A percentile compares a stretch with the other conserved stretches of the same genome.
These are phyloP conservation scores for Sabatieria punctata DNA, from an alignment of 2,888 invertebrate species.

Conservation along the genomic window DNA sequence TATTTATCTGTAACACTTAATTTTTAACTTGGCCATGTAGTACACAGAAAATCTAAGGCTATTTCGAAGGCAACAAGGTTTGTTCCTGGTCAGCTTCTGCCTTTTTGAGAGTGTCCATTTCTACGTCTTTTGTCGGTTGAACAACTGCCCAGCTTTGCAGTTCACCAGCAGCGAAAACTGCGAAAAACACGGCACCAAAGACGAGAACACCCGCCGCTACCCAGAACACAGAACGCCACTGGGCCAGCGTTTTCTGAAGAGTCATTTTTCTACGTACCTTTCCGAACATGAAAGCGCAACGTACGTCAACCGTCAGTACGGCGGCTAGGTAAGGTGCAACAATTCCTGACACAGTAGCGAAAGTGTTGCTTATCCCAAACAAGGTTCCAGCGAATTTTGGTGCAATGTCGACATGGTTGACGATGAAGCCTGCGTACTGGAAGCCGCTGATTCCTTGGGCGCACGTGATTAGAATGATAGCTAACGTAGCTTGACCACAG, in stretches of 20 bases:
- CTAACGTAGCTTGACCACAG: constrained; percentile 19
- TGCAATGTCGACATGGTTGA: constrained; percentile 35
- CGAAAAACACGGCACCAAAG: constrained; percentile 2
- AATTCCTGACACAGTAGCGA: constrained; percentile 33
- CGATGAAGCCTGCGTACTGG: constrained; percentile 30
- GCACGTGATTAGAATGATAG: constrained; percentile 21
- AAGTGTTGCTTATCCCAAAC: constrained; percentile 33
- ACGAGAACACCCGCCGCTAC: background rate
- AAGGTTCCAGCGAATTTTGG: constrained; percentile 32
- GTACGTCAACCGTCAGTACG: constrained; percentile 20
- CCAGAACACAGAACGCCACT: constrained; percentile 8
- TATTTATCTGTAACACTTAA: too few relatives aligned
- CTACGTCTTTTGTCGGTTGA: background rate
- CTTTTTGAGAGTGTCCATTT: too few relatives aligned
- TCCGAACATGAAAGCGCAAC: background rate
- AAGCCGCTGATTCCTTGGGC: constrained; percentile 25
- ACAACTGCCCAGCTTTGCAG: constrained; percentile 5
- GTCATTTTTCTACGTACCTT: background rate
- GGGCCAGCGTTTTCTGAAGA: background rate
- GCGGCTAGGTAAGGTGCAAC: constrained; percentile 30
- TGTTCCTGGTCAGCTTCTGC: too few relatives aligned
- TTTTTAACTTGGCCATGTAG: too few relatives aligned
- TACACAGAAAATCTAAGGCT: too few relatives aligned
- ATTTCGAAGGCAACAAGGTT: too few relatives aligned
- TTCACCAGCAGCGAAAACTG: constrained; percentile 3